phyloP scores from a whole-genome alignment of 2,888 invertebrate species.

The Oxyteleia sp. region DNA sequence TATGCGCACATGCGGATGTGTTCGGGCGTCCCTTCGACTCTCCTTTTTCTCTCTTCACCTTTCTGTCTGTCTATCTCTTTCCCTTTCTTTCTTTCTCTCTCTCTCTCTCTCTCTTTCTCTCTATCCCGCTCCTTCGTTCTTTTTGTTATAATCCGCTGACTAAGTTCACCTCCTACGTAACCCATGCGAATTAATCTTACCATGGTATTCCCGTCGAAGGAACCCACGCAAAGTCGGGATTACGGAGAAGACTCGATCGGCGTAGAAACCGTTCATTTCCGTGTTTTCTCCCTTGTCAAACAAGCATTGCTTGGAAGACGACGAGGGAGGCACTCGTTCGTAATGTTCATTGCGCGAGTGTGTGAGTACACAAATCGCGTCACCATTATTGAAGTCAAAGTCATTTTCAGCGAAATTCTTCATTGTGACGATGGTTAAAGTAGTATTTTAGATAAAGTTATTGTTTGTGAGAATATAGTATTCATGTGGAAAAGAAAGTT shows the following conservation, averaged over 20 bases:
- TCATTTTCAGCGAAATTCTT: conserved; percentile 1
- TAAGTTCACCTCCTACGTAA: conserved; percentile 80
- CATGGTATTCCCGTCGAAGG: conserved; percentile 63
- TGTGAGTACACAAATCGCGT: conserved; percentile 47
- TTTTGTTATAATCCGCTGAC: conserved; percentile 58
- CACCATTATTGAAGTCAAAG: conserved; percentile 12
- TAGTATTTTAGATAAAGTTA: too few species aligned
- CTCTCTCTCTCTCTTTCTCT: conserved; percentile 11
- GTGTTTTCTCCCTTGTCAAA: conserved; percentile 74
- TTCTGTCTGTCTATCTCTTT: conserved; percentile 1
- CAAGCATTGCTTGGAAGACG: conserved; percentile 58
- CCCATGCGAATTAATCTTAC: conserved; percentile 75
- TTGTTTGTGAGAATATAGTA: too few species aligned
- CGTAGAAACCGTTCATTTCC: conserved; percentile 74
- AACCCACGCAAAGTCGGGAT: conserved; percentile 72
- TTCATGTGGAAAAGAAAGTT: too few species aligned
- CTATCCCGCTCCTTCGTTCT: conserved; percentile 16
- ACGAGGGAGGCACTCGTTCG: conserved; percentile 62
- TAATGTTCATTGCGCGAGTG: conserved; percentile 47
- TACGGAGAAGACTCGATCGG: conserved; percentile 71
- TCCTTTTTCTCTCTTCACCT: conserved; percentile 19
- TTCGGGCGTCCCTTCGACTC: not conserved
- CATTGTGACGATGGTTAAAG: not conserved
- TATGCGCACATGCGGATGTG: conserved; percentile 8
- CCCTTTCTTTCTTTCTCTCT: conserved; percentile 12